Percentiles rank a stretch among this genome's conserved stretches.
Conservation (phyloP, 2,888 invertebrate species). For the Cylloceria caligata region DNA sequence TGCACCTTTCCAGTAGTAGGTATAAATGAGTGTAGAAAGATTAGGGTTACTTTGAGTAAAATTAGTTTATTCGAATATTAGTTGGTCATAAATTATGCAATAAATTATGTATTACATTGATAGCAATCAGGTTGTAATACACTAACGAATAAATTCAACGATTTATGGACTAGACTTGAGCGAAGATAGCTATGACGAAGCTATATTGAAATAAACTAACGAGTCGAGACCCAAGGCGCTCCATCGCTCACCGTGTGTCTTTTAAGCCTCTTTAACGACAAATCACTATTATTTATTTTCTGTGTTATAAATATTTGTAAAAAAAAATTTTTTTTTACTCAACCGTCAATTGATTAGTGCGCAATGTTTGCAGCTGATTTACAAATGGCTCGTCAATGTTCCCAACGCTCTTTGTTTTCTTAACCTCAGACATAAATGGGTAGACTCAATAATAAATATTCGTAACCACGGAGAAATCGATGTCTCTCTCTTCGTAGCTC, state of each 20-base stretch:
- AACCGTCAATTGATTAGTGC: neutral
- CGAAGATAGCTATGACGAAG: no score
- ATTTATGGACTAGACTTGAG: conserved; percentile 6
- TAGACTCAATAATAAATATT: conserved; percentile 29
- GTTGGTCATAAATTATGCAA: neutral
- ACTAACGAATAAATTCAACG: conserved; percentile 6
- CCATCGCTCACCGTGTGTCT: neutral
- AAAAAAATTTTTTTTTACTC: neutral
- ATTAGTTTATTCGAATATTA: neutral
- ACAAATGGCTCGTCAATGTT: conserved; percentile 18
- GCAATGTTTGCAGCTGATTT: neutral
- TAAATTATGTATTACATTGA: neutral
- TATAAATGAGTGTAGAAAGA: neutral
- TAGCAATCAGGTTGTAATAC: neutral
- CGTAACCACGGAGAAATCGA: conserved; percentile 10
- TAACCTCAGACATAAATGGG: neutral
- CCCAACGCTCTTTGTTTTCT: neutral
- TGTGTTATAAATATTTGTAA: no score
- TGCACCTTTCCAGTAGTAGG: no score
- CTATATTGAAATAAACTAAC: neutral
- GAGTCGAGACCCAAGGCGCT: neutral
- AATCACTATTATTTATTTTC: neutral
- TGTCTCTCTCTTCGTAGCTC: neutral
- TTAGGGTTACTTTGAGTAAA: neutral
- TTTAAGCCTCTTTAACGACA: neutral